Conservation (phyloP, 2,888 invertebrate species). For the Orchesella flavescens region DNA sequence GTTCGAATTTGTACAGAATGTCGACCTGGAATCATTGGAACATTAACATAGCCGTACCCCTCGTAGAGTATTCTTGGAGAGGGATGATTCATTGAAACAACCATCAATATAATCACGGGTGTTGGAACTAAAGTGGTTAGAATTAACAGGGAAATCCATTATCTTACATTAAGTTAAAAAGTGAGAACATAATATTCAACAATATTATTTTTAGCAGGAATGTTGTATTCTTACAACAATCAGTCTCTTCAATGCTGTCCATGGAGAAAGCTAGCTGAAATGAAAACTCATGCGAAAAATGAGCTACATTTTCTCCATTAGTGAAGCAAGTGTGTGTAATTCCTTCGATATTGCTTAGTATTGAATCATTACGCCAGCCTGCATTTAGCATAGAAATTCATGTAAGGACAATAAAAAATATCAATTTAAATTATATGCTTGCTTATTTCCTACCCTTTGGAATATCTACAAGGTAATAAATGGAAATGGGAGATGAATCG, state of each 20-base stretch:
- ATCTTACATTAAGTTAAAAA: neutral
- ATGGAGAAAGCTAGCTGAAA: constrained; percentile 65
- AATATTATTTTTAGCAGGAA: too few species aligned
- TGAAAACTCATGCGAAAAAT: constrained; percentile 70
- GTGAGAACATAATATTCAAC: too few species aligned
- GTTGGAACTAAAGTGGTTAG: constrained; percentile 54
- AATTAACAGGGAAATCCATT: too few species aligned
- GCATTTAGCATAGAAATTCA: neutral
- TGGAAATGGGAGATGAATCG: constrained; percentile 64
- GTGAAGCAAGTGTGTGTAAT: constrained; percentile 69
- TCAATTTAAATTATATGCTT: neutral
- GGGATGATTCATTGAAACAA: constrained; percentile 59
- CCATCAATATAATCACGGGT: constrained; percentile 66
- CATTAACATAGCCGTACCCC: constrained; percentile 67
- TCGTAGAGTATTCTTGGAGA: constrained; percentile 66
- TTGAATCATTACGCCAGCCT: constrained; percentile 70
- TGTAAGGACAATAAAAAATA: neutral
- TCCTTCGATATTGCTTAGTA: constrained; percentile 64
- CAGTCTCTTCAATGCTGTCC: constrained; percentile 57
- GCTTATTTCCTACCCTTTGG: constrained; percentile 62
- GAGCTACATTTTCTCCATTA: constrained; percentile 54
- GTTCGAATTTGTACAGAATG: constrained; percentile 63
- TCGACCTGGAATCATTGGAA: constrained; percentile 68
- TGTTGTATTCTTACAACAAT: constrained; percentile 49
- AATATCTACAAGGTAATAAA: constrained; percentile 69